Percentiles rank a stretch among this genome's conserved stretches.
phyloP scores from a whole-genome alignment of 2,888 invertebrate species.

The Hypselothyrea guttata region DNA sequence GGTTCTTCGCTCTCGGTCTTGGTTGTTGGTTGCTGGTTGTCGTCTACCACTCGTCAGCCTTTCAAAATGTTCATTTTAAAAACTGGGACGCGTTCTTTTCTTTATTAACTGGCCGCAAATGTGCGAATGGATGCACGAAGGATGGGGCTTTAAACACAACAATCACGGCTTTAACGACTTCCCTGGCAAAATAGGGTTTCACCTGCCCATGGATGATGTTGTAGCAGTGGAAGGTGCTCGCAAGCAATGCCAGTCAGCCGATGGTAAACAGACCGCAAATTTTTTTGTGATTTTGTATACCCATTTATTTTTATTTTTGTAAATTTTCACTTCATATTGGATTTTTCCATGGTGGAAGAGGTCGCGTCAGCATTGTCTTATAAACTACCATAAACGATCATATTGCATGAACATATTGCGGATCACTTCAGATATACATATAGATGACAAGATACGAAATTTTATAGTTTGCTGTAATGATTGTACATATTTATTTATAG shows the following conservation, averaged over 20 bases:
- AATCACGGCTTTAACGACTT: slow-evolving; percentile 42
- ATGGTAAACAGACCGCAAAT: slow-evolving; percentile 4
- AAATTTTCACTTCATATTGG: neutral
- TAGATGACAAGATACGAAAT: no score
- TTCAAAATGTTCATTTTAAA: slow-evolving; percentile 7
- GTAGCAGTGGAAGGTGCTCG: neutral
- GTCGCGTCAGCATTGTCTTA: no score
- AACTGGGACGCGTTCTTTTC: slow-evolving; percentile 16
- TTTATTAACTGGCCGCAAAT: slow-evolving; percentile 20
- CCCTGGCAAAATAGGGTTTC: slow-evolving; percentile 30
- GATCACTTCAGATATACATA: no score
- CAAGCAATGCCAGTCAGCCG: neutral
- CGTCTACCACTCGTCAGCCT: no score
- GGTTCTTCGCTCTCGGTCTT: neutral
- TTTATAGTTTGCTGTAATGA: no score
- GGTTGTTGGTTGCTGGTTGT: no score
- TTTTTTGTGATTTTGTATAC: slow-evolving; percentile 2
- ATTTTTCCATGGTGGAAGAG: no score
- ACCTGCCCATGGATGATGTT: neutral
- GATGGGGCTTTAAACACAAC: slow-evolving; percentile 19
- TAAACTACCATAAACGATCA: no score
- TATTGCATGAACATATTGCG: no score
- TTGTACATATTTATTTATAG: no score
- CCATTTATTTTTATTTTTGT: neutral
- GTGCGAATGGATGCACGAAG: slow-evolving; percentile 2